phyloP scores from a whole-genome alignment of 2,888 invertebrate species.

The Alsophila aescularia region DNA sequence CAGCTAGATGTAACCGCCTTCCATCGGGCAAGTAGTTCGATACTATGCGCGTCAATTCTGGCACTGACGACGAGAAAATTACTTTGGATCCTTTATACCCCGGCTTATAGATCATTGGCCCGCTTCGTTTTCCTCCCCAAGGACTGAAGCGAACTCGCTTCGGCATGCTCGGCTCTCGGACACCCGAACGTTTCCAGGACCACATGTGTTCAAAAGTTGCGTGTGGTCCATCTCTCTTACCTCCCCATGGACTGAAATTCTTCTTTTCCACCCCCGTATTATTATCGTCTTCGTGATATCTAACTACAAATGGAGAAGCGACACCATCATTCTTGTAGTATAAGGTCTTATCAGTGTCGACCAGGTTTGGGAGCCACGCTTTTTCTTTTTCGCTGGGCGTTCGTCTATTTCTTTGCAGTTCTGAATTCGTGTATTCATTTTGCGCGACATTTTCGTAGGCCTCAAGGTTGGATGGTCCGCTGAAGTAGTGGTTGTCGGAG shows the following conservation, averaged over 20 bases:
- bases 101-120: slow-evolving; percentile 70
- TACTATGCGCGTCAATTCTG: slow-evolving; percentile 67
- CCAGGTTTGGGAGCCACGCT: slow-evolving; percentile 57
- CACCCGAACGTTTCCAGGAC: slow-evolving; percentile 70
- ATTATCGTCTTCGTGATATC: slow-evolving; percentile 52
- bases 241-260: slow-evolving; percentile 79
- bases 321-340: slow-evolving; percentile 52
- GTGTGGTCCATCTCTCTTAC: slow-evolving; percentile 51
- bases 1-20: slow-evolving; percentile 55
- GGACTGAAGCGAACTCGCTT: slow-evolving; percentile 78
- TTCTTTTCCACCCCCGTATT: slow-evolving; percentile 56
- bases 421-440: slow-evolving; percentile 32
- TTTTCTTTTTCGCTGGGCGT: slow-evolving; percentile 48
- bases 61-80: slow-evolving; percentile 66
- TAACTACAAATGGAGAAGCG: slow-evolving; percentile 42
- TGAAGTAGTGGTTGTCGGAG: slow-evolving; percentile 59
- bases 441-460: slow-evolving; percentile 40
- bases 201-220: slow-evolving; percentile 59
- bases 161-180: slow-evolving; percentile 77
- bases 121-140: slow-evolving; percentile 78
- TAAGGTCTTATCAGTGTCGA: slow-evolving; percentile 57
- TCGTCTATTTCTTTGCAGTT: slow-evolving; percentile 45
- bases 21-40: slow-evolving; percentile 62
- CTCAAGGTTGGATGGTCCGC: slow-evolving; percentile 42
- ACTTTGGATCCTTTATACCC: slow-evolving; percentile 64